phyloP scores from a whole-genome alignment of 2,888 invertebrate genomes.

The Neoascia interrupta region DNA sequence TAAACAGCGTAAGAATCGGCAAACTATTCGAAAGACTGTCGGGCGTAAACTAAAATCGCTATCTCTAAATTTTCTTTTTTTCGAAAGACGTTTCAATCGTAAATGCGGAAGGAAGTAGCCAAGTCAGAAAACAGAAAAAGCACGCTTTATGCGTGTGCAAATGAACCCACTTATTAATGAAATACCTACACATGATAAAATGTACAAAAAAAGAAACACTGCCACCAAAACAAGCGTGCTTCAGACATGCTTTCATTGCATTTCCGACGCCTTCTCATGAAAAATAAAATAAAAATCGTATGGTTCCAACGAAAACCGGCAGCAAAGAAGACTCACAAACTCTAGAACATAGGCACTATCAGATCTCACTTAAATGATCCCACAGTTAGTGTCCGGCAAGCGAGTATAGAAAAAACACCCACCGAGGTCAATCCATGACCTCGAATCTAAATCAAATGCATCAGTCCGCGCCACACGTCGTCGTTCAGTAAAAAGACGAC shows the following conservation, averaged over 20 bases:
- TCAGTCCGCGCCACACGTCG: constrained; percentile 13
- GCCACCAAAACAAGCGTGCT: not conserved
- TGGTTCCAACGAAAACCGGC: constrained; percentile 19
- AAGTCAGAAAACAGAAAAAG: too few species aligned
- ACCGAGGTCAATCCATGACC: constrained; percentile 47
- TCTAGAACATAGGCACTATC: not conserved
- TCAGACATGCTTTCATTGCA: constrained; percentile 20
- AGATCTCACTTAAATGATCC: constrained; percentile 10
- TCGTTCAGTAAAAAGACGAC: constrained; percentile 38
- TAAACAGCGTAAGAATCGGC: too few species aligned
- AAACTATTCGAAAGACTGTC: too few species aligned
- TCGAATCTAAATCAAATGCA: constrained; percentile 47
- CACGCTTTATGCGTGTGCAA: constrained; percentile 26
- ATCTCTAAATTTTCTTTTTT: too few species aligned
- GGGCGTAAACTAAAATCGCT: too few species aligned
- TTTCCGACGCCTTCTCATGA: constrained; percentile 32
- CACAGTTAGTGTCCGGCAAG: constrained; percentile 6
- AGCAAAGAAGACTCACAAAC: not conserved
- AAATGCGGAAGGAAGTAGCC: too few species aligned
- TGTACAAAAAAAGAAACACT: not conserved
- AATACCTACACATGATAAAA: constrained; percentile 35
- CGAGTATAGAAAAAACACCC: constrained; percentile 14
- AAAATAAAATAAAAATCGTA: not conserved
- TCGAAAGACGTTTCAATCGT: too few species aligned
- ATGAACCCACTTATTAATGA: not conserved